Conservation (phyloP, 2,113 vertebrate species). For the Suricata suricatta region DNA sequence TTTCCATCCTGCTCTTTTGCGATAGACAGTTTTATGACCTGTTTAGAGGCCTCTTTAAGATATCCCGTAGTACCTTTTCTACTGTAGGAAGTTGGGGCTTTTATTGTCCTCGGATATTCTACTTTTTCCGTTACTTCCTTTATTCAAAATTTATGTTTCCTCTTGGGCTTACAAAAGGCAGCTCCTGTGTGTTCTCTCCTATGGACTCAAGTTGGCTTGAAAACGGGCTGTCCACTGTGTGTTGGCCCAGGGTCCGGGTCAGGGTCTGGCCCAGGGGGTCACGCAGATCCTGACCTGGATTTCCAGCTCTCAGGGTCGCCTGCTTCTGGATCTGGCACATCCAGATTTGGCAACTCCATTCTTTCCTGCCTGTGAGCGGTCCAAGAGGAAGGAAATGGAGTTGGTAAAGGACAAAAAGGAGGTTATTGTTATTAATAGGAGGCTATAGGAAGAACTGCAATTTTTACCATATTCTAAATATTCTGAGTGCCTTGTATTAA, state of each 20-base stretch:
- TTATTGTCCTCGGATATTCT: neutral
- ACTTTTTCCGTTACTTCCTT: conserved; percentile 30
- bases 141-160: conserved; percentile 53
- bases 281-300: conserved; percentile 6
- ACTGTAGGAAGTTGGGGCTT: neutral
- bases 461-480: conserved; percentile 49
- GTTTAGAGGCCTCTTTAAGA: neutral
- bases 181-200: neutral
- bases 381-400: conserved; percentile 66
- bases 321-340: conserved; percentile 35
- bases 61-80: neutral
- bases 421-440: conserved; percentile 73
- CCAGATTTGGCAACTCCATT: neutral
- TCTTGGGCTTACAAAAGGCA: neutral
- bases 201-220: neutral
- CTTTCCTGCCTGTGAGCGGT: neutral
- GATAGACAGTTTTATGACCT: neutral
- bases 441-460: conserved; percentile 73
- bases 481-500: neutral
- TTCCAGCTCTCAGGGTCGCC: neutral
- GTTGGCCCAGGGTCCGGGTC: neutral
- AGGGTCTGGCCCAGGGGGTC: neutral
- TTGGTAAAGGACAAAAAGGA: conserved; percentile 42
- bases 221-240: neutral
- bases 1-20: neutral